Base-by-base conservation (phyloP, 1,140 invertebrate species). In the Anastrepha ludens region DNA sequence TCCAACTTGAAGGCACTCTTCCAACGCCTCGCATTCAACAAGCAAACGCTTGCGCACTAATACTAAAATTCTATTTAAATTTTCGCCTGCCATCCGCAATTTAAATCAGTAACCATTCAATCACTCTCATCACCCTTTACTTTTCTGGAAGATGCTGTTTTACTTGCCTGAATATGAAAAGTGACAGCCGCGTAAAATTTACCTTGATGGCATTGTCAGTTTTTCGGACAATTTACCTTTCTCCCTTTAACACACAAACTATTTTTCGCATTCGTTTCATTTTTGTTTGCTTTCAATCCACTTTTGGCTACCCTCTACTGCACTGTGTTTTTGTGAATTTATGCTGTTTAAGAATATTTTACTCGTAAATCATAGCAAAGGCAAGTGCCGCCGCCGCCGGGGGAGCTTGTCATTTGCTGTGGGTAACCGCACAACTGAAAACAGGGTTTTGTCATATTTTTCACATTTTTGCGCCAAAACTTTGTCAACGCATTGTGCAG, bases 401-500 rank as follows among this genome's bases (percentile, higher is more conserved):
- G 47, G n/a, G 44, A 81, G 15, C 47, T 58, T n/a, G 74, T 47
- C 74, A 81, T 81, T 81, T 81, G 50, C 47, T 58, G 50, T 81
- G 74, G 74, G 50, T 81, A 81, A 81, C 74, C 74, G 74, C 74
- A 81, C 41, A n/a, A 74, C 47, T 55, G n/a, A 55, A 55, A 81
- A 47, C 41, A 55, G 47, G 44, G 5, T 41, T 9, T n/a, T 20
- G 6, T 9, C 13, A 15, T 55, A 39, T 50, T n/a, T 44, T 39
- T 9, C 29, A 3, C 29, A 67, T 20, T 7, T 64, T 64, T 64
- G 20, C 17, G 74, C 55, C n/a, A 29, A 81, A 81, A 81, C 74
- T 81, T 81, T 81, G 15, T 47, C 47, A 55, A 7, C 47, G n/a
- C 47, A 50, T 55, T 44, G 9, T 44, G 9, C 20, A n/a, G 47